Conservation (phyloP, 2,113 vertebrate species). For the Tachycineta bicolor region DNA sequence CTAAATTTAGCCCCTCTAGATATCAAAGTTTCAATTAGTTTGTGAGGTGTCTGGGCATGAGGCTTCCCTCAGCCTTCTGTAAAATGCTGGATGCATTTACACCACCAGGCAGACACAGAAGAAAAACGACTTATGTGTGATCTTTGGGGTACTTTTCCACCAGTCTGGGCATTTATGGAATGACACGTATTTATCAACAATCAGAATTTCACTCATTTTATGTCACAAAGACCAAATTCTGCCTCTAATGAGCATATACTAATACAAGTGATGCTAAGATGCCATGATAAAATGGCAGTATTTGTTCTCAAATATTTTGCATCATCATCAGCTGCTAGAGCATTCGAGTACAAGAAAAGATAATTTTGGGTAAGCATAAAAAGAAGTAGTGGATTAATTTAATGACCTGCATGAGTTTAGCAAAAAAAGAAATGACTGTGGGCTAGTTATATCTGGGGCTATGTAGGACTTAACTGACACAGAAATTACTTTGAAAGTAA, state of each 20-base stretch:
- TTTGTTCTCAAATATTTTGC: not conserved
- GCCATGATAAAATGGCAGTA: not conserved
- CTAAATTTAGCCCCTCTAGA: not conserved
- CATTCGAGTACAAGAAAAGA: not conserved
- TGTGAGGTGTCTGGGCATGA: not conserved
- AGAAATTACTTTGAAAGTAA: not conserved
- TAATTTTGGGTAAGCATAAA: not conserved
- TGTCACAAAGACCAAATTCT: not conserved
- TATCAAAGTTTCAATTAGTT: not conserved
- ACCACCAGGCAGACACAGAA: not conserved
- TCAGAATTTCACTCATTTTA: not conserved
- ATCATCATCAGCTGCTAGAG: not conserved
- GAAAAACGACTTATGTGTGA: not conserved
- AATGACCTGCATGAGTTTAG: not conserved
- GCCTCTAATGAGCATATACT: not conserved
- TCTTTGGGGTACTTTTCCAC: not conserved
- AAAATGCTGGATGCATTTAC: not conserved
- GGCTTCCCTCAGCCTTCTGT: not conserved
- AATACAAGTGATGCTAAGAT: not conserved
- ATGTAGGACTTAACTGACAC: not conserved
- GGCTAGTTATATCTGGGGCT: not conserved
- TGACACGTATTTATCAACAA: not conserved
- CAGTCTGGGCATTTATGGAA: not conserved
- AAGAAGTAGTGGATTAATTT: not conserved
- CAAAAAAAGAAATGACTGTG: not conserved